Base-by-base conservation (phyloP, 1,140 invertebrate genomes). In the Bradysia coprophila region DNA sequence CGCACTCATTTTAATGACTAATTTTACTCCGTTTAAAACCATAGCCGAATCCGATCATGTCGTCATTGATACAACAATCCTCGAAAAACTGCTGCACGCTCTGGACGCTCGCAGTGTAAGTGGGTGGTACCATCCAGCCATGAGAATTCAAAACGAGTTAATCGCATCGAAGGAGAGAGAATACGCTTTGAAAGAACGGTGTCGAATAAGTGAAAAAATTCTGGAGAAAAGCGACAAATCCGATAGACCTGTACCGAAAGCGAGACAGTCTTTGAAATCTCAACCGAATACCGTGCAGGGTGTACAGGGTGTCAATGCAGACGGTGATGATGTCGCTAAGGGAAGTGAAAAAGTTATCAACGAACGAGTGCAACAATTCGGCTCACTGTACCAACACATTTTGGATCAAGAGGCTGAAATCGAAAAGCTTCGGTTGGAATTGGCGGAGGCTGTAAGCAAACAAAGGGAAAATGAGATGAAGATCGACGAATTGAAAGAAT, bases 121-220 rank as follows among this genome's bases (percentile, higher is more conserved):
- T 45, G 68, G 69, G n/a, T 71, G 68, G 66, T 71, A 71, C 41
- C 67, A 71, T 47, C 65, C 69, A 16, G 67, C 70, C 0, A 72
- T 72, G 56, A 57, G 69, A 24, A 56, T 76, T 8, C 70, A 73
- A 41, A 62, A 65, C 15, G 67, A 70, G 46, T 49, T 76, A 0
- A 61, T 65, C 41, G 62, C 65, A 37, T 43, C 73, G 1, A 62
- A 72, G 45, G 71, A 71, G 13, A 68, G 67, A n/a, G 74, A 74
- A 49, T 54, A 66, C 22, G 66, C 66, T 36, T 51, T 76, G 2
- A 52, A 69, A 37, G 59, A 66, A 18, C 58, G 69, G 40, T n/a
- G 21, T 3, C 13, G 21, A 11, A 8, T 23, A 40, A 20, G 24
- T 58, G 19, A 39, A 38, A n/a, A 16, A 41, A 19, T 37, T 43